Conservation (phyloP, 2,797 vertebrate genomes). For the Tapera naevia region DNA sequence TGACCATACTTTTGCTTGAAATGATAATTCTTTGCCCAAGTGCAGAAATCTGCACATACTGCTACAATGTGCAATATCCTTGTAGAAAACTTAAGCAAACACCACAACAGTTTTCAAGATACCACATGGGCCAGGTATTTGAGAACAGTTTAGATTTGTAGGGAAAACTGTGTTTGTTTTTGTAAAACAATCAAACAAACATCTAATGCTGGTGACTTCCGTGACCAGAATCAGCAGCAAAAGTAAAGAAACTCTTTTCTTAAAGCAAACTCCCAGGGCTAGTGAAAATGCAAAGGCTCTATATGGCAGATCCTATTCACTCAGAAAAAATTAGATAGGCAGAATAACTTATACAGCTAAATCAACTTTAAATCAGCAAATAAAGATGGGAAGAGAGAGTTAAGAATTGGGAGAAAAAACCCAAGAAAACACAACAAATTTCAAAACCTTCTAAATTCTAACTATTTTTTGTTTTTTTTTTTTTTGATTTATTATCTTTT, state of each 20-base stretch:
- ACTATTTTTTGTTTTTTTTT: background rate
- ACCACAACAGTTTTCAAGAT: background rate
- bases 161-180: background rate
- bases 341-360: background rate
- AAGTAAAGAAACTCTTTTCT: background rate
- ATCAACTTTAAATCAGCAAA: background rate
- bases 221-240: background rate
- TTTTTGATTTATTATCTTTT: background rate
- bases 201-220: background rate
- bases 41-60: background rate
- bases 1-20: background rate
- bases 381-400: background rate
- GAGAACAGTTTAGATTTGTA: background rate
- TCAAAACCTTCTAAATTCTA: background rate
- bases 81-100: background rate
- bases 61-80: background rate
- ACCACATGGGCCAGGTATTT: background rate
- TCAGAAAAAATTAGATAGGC: background rate
- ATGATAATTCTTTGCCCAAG: background rate
- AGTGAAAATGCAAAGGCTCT: background rate
- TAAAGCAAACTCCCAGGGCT: background rate
- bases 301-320: background rate
- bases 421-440: background rate
- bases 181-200: background rate
- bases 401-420: background rate